A percentile compares a stretch with the other conserved stretches of the same genome.
phyloP scores from a whole-genome alignment of 2,888 invertebrate genomes.

The Zeuzera pyrina region DNA sequence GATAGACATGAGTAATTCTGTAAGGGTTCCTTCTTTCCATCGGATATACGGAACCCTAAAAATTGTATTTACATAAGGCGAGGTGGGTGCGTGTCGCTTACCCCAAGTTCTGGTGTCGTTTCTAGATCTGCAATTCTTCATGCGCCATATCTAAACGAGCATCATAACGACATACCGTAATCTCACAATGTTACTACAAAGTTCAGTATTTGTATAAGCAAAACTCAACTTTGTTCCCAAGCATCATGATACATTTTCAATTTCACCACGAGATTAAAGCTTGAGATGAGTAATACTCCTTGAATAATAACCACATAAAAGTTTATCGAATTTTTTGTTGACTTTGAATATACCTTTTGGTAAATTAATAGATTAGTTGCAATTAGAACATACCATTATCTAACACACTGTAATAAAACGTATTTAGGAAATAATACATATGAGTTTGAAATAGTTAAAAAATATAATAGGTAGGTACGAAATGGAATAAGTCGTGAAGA shows the following conservation, averaged over 20 bases:
- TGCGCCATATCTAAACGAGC: constrained; percentile 66
- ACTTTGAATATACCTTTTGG: constrained; percentile 5
- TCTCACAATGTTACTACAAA: constrained; percentile 48
- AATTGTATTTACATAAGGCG: no score
- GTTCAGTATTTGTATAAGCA: constrained; percentile 8
- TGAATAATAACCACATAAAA: constrained; percentile 22
- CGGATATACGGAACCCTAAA: no score
- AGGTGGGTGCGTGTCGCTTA: constrained; percentile 17
- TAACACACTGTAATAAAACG: no score
- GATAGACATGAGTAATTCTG: no score
- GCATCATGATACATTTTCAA: constrained; percentile 6
- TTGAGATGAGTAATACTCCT: constrained; percentile 18
- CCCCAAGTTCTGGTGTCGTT: constrained; percentile 36
- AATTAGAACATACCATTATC: no score
- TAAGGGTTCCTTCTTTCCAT: no score
- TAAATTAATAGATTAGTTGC: no score
- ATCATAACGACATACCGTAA: constrained; percentile 68
- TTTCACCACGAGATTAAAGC: constrained; percentile 9
- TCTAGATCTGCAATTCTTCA: constrained; percentile 65
- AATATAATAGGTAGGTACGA: no score
- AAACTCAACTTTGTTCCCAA: constrained; percentile 9
- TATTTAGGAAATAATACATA: no score
- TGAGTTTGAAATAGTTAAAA: no score
- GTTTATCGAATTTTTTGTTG: constrained; percentile 19
- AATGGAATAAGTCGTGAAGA: no score